Percentiles rank a stretch among this genome's conserved stretches.
phyloP scores from a whole-genome alignment of 2,888 invertebrate genomes.

The Dicycla oo region DNA sequence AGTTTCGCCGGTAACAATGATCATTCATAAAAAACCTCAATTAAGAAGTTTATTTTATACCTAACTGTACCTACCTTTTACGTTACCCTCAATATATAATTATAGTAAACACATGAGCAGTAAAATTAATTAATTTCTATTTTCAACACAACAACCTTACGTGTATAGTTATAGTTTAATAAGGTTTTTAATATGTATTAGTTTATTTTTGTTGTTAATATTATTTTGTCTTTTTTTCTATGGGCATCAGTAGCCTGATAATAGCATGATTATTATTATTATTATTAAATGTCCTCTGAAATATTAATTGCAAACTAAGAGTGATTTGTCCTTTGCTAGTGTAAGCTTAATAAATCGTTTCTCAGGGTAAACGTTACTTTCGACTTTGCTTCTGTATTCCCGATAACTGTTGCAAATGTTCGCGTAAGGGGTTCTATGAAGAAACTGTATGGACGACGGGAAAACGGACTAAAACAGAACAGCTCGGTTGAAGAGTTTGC shows the following conservation, averaged over 20 bases:
- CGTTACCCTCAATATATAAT: background rate
- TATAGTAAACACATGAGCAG: conserved; percentile 4
- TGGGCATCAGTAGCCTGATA: too few relatives aligned
- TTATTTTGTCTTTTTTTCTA: too few relatives aligned
- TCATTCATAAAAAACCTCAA: too few relatives aligned
- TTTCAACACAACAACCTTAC: background rate
- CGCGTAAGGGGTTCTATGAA: conserved; percentile 13
- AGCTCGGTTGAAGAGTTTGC: too few relatives aligned
- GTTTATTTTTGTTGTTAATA: too few relatives aligned
- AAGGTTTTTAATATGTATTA: too few relatives aligned
- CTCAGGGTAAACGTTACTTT: conserved; percentile 1
- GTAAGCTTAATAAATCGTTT: background rate
- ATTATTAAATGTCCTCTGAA: too few relatives aligned
- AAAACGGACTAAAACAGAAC: background rate
- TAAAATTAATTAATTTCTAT: conserved; percentile 1
- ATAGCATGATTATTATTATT: too few relatives aligned
- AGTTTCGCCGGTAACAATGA: too few relatives aligned
- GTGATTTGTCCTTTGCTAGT: background rate
- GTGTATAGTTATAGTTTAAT: too few relatives aligned
- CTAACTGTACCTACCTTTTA: background rate
- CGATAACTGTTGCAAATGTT: conserved; percentile 22
- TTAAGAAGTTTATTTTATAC: background rate
- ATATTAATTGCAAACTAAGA: conserved; percentile 4
- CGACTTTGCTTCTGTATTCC: conserved; percentile 1
- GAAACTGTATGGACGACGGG: background rate